These are phyloP conservation scores for Tridacna gigas DNA, from an alignment of 2,888 invertebrate species.

Conservation along the genomic window DNA sequence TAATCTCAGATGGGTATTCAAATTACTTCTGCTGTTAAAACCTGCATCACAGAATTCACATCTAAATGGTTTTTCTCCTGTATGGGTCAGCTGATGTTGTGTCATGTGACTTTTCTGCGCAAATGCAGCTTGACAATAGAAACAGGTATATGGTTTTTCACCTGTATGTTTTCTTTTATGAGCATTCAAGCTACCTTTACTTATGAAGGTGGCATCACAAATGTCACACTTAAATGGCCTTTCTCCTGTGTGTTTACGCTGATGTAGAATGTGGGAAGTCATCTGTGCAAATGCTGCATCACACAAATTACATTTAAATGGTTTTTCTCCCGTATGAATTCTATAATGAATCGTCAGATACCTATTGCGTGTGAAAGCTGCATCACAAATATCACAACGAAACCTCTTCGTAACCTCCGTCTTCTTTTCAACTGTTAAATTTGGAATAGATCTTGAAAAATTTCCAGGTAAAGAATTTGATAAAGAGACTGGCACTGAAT, in stretches of 20 bases:
- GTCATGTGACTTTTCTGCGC: conserved; percentile 19
- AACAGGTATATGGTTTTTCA: conserved; percentile 14
- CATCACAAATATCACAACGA: conserved; percentile 17
- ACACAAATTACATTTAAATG: conserved; percentile 21
- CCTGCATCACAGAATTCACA: conserved; percentile 17
- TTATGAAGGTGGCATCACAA: conserved; percentile 12
- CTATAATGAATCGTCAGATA: conserved; percentile 12
- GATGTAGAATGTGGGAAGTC: conserved; percentile 17
- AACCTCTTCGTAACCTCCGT: not conserved
- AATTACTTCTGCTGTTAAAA: conserved; percentile 17
- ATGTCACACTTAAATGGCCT: conserved; percentile 3
- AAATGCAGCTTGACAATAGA: conserved; percentile 20
- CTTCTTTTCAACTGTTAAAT: not conserved
- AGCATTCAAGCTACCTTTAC: conserved; percentile 15
- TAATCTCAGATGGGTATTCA: conserved; percentile 10
- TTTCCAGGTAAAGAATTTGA: not conserved
- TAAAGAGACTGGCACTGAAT: not conserved
- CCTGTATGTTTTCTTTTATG: conserved; percentile 9
- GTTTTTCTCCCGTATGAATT: conserved; percentile 18
- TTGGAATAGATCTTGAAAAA: not conserved
- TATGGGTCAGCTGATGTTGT: conserved; percentile 13
- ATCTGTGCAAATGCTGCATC: conserved; percentile 15
- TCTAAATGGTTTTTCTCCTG: conserved; percentile 10
- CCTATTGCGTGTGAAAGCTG: conserved; percentile 14
- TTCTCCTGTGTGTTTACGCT: conserved; percentile 16